These are phyloP conservation scores for Drosophila nigromelanica DNA, from an alignment of 1,140 invertebrate genomes.

Conservation along the genomic window DNA sequence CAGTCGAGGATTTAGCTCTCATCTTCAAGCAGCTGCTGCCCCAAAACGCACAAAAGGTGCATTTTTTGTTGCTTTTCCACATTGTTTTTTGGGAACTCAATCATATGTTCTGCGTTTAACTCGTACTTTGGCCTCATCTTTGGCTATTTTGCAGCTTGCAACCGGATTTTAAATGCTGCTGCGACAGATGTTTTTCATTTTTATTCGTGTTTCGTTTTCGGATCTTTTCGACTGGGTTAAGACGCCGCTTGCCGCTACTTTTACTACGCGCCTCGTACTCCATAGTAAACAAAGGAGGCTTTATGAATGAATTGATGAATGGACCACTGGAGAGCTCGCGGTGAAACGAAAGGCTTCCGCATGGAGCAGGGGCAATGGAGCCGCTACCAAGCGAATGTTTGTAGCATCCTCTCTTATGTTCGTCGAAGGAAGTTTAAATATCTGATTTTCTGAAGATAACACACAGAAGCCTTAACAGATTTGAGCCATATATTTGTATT, in stretches of 20 bases:
- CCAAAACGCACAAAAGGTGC: slow-evolving; percentile 67
- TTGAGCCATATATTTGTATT: too few relatives aligned
- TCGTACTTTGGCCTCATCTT: slow-evolving; percentile 44
- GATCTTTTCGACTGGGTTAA: slow-evolving; percentile 54
- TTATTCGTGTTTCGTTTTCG: slow-evolving; percentile 1
- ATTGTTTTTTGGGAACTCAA: slow-evolving; percentile 51
- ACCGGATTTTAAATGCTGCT: slow-evolving; percentile 59
- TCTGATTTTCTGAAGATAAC: neutral
- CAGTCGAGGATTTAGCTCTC: slow-evolving; percentile 32
- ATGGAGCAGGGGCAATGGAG: neutral
- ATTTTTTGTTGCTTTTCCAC: slow-evolving; percentile 42
- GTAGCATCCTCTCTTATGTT: neutral
- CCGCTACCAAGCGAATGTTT: slow-evolving; percentile 5
- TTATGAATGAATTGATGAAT: slow-evolving; percentile 73
- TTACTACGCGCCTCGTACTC: slow-evolving; percentile 56
- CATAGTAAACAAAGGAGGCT: slow-evolving; percentile 65
- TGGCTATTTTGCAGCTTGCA: slow-evolving; percentile 70
- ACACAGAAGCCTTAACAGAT: too few relatives aligned
- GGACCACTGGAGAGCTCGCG: slow-evolving; percentile 11
- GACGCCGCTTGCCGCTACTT: slow-evolving; percentile 48
- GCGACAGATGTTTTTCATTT: slow-evolving; percentile 67
- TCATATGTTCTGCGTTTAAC: slow-evolving; percentile 62
- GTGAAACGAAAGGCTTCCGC: slow-evolving; percentile 25
- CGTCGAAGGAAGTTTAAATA: slow-evolving; percentile 5
- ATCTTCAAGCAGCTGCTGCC: slow-evolving; percentile 35